A percentile compares a stretch with the other conserved stretches of the same genome.
Evolutionary conservation across 2,888 invertebrate genomes (phyloP).

Genomic region (Pyrocoelia pectoralis): DNA sequence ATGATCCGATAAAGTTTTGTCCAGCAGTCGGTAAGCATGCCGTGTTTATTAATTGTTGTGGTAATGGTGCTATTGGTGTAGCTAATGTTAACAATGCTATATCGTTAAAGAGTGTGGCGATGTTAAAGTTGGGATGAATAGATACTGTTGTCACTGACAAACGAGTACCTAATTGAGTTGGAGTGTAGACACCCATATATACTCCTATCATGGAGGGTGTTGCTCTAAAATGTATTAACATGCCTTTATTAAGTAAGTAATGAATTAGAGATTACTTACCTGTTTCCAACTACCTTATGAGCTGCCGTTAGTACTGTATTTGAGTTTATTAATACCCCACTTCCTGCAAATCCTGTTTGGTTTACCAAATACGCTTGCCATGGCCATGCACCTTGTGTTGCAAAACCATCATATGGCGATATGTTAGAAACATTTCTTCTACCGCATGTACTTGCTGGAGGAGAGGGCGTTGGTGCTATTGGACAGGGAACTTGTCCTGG

Average conservation of each 20-base stretch:
- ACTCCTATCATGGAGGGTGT: slow-evolving; percentile 40
- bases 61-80: slow-evolving; percentile 64
- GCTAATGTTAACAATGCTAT: slow-evolving; percentile 80
- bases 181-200: slow-evolving; percentile 42
- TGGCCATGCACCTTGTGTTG: slow-evolving; percentile 74
- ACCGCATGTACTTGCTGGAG: slow-evolving; percentile 57
- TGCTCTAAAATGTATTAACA: slow-evolving; percentile 22
- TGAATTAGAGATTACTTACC: slow-evolving; percentile 52
- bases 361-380: slow-evolving; percentile 68
- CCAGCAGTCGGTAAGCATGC: slow-evolving; percentile 66
- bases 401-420: slow-evolving; percentile 62
- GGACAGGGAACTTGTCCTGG: slow-evolving; percentile 47
- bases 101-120: slow-evolving; percentile 79
- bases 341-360: slow-evolving; percentile 67
- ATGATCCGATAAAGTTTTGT: slow-evolving; percentile 47
- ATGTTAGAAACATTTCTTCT: slow-evolving; percentile 57
- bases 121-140: slow-evolving; percentile 71
- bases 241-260: not conserved
- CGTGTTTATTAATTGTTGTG: slow-evolving; percentile 66
- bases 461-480: slow-evolving; percentile 40
- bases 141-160: slow-evolving; percentile 46
- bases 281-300: slow-evolving; percentile 69
- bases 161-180: slow-evolving; percentile 28
- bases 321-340: slow-evolving; percentile 74
- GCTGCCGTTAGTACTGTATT: slow-evolving; percentile 77